These are phyloP conservation scores for Rhipidura dahli DNA, from an alignment of 2,113 vertebrate species.

Conservation along the genomic window DNA sequence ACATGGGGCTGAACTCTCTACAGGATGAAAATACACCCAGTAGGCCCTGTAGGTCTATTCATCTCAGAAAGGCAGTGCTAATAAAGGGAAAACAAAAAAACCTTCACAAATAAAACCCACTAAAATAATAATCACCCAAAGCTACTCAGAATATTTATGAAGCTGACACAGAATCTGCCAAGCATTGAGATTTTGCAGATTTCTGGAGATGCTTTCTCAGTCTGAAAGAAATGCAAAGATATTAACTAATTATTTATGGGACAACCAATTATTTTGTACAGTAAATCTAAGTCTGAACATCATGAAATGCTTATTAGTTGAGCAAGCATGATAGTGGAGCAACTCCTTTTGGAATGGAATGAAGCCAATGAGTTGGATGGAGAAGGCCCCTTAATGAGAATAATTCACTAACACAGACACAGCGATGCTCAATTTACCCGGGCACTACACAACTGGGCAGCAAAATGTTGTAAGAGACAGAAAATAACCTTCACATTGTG, in stretches of 20 bases:
- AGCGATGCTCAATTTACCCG: neutral
- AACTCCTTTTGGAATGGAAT: neutral
- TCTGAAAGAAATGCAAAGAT: neutral
- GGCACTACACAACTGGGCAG: neutral
- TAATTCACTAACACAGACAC: neutral
- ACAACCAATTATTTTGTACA: neutral
- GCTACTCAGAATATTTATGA: neutral
- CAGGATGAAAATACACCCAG: neutral
- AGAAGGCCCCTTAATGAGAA: neutral
- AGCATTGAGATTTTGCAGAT: neutral
- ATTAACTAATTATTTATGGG: constrained; percentile 21
- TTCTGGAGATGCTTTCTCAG: neutral
- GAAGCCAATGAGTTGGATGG: neutral
- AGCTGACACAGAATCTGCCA: neutral
- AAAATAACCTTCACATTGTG: neutral
- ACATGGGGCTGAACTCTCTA: neutral
- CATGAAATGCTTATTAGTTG: neutral
- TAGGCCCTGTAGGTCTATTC: neutral
- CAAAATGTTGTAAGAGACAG: neutral
- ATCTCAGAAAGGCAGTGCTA: neutral
- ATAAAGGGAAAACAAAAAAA: neutral
- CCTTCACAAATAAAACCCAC: neutral
- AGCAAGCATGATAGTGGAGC: neutral
- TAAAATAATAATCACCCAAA: neutral
- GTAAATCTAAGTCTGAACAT: neutral